phyloP scores from a whole-genome alignment of 2,888 invertebrate species.

The Dexiosoma caninum region DNA sequence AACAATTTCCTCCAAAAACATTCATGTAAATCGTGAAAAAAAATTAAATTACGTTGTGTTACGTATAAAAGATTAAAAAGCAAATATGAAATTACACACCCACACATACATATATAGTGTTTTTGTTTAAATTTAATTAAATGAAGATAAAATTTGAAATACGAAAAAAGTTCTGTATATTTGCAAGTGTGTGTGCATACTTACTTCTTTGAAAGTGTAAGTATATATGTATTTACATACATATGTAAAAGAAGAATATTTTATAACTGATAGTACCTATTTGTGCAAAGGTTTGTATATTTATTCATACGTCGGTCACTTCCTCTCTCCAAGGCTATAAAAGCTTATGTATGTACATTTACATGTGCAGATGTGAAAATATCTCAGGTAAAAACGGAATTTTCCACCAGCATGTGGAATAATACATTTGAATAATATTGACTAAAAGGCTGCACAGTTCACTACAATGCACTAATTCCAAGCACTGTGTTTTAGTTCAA shows the following conservation, averaged over 20 bases:
- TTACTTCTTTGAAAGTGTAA: too few relatives aligned
- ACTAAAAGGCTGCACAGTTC: too few relatives aligned
- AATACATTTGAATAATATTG: too few relatives aligned
- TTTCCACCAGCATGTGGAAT: too few relatives aligned
- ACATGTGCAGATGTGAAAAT: too few relatives aligned
- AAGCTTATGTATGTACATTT: background rate
- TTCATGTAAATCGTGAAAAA: background rate
- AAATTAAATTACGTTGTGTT: conserved; percentile 1
- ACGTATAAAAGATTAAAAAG: background rate
- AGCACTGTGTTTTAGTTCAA: too few relatives aligned
- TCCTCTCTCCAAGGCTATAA: conserved; percentile 40
- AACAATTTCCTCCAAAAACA: background rate
- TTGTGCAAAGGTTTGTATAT: background rate
- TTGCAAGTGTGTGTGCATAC: background rate
- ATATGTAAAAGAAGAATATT: background rate
- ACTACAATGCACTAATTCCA: too few relatives aligned
- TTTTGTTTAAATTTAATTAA: background rate
- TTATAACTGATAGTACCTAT: background rate
- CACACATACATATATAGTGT: background rate
- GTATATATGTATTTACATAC: background rate
- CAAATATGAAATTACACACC: background rate
- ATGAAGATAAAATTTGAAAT: background rate
- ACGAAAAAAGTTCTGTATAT: background rate
- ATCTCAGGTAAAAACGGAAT: too few relatives aligned
- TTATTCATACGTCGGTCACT: background rate